Percentiles rank a stretch among this genome's conserved stretches.
Conservation (phyloP, 1,140 invertebrate species). For the Bombus superbus region DNA sequence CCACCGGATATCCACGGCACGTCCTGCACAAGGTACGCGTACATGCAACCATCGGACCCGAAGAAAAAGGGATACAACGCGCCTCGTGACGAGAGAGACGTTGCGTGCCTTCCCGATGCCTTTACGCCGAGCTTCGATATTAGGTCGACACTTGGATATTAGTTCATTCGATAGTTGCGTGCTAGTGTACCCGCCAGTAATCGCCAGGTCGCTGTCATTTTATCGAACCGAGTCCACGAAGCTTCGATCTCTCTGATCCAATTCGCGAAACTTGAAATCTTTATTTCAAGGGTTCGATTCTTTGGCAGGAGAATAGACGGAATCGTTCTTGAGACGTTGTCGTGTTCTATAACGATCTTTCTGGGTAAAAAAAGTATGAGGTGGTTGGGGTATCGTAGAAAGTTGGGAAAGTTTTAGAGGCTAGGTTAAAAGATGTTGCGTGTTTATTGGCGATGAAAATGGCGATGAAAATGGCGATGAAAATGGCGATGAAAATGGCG, state of each 20-base stretch:
- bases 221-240: not conserved
- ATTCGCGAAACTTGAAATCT: conserved; percentile 9
- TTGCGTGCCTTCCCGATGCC: conserved; percentile 44
- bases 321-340: no score
- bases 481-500: no score
- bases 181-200: not conserved
- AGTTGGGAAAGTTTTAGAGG: no score
- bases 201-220: conserved; percentile 9
- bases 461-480: no score
- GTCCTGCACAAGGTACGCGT: conserved; percentile 28
- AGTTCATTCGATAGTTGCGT: conserved; percentile 55
- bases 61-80: conserved; percentile 45
- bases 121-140: conserved; percentile 43
- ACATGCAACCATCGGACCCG: conserved; percentile 29
- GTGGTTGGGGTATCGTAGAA: no score
- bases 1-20: conserved; percentile 49
- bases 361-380: no score
- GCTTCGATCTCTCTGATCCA: not conserved
- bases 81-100: conserved; percentile 27
- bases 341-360: no score
- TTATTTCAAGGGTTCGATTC: not conserved
- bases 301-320: not conserved
- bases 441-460: no score
- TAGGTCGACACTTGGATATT: conserved; percentile 56
- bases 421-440: no score